Percentiles rank a stretch among this genome's conserved stretches.
These are phyloP conservation scores for Bos taurus DNA, from an alignment of 2,113 vertebrate species.

Conservation along the genomic window DNA sequence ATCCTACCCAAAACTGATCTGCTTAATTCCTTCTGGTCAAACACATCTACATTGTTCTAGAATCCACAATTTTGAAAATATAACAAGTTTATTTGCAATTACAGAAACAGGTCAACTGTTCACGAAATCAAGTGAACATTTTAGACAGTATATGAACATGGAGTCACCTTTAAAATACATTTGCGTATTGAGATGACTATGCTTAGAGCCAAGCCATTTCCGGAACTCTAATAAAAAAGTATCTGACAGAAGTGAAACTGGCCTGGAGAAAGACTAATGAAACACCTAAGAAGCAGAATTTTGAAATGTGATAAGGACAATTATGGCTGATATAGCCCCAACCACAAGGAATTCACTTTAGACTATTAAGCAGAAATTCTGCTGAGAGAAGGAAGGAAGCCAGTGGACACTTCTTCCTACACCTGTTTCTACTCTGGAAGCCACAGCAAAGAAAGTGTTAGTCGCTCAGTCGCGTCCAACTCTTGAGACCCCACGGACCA, in stretches of 20 bases:
- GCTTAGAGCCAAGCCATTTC: background rate
- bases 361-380: background rate
- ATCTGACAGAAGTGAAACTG: background rate
- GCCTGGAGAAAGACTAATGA: background rate
- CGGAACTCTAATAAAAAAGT: background rate
- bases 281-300: background rate
- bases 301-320: background rate
- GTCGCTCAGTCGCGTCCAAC: rapidly evolving
- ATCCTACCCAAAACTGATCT: background rate
- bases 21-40: background rate
- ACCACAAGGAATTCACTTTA: background rate
- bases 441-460: background rate
- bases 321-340: background rate
- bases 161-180: background rate
- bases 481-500: background rate
- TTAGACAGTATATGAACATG: background rate
- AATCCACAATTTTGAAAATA: background rate
- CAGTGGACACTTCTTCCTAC: background rate
- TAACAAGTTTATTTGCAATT: background rate
- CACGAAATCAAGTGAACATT: background rate
- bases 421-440: background rate
- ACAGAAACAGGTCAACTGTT: background rate
- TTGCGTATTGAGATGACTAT: background rate
- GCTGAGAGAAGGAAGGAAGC: background rate
- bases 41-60: background rate